These are phyloP conservation scores for Myotis davidii DNA, from an alignment of 2,113 vertebrate genomes.

Conservation along the genomic window DNA sequence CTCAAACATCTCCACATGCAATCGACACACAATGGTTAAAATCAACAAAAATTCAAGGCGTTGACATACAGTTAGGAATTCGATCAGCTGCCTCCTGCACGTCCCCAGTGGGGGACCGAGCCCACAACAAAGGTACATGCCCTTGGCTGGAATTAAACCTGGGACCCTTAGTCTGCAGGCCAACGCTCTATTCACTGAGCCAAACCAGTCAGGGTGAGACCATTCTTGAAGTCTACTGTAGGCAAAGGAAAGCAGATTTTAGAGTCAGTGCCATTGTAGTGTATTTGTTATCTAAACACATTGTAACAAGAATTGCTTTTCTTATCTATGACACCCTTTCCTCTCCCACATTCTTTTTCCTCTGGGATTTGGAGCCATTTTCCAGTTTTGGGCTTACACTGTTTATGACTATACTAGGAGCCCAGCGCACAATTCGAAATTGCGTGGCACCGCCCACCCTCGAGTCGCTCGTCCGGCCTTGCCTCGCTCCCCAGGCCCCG, in stretches of 20 bases:
- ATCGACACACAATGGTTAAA: neutral
- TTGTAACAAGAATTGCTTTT: neutral
- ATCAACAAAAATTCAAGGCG: neutral
- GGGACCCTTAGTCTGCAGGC: too few relatives aligned
- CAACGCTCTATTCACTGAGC: too few relatives aligned
- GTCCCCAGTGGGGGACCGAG: too few relatives aligned
- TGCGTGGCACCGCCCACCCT: too few relatives aligned
- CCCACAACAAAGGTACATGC: too few relatives aligned
- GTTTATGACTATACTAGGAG: neutral
- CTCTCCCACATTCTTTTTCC: neutral
- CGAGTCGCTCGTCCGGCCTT: too few relatives aligned
- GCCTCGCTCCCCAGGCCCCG: too few relatives aligned
- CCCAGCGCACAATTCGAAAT: too few relatives aligned
- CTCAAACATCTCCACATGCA: neutral
- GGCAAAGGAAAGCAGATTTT: neutral
- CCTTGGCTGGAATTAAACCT: too few relatives aligned
- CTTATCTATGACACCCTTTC: neutral
- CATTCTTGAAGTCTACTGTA: neutral
- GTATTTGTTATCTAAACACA: neutral
- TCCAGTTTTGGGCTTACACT: neutral
- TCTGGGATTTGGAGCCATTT: neutral
- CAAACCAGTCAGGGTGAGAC: too few relatives aligned
- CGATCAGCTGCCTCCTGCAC: too few relatives aligned
- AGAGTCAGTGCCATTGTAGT: neutral
- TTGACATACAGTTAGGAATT: too few relatives aligned